Conservation (phyloP, 2,888 invertebrate species). For the Trichopria drosophilae region DNA sequence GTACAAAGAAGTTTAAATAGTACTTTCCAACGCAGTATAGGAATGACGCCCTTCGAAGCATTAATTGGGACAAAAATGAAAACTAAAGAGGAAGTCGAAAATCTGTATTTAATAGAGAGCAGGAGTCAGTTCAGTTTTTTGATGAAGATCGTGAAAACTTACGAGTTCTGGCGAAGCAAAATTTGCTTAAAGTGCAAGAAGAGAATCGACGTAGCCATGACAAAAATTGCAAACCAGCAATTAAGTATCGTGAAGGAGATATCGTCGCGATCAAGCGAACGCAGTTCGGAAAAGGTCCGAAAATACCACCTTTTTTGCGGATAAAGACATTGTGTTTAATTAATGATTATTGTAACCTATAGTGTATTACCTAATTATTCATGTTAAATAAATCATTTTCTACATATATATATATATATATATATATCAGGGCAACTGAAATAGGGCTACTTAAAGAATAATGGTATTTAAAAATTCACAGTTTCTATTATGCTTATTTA, state of each 20-base stretch:
- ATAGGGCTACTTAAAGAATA: no score
- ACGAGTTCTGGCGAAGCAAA: conserved; percentile 25
- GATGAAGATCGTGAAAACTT: conserved; percentile 27
- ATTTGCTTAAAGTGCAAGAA: conserved; percentile 34
- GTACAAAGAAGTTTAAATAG: conserved; percentile 26
- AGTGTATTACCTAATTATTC: no score
- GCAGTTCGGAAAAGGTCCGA: conserved; percentile 34
- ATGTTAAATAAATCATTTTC: no score
- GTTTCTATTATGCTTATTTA: no score
- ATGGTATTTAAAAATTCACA: no score
- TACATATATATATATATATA: no score
- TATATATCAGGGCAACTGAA: no score
- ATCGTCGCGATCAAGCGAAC: conserved; percentile 33
- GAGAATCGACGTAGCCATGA: conserved; percentile 37
- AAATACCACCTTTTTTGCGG: no score
- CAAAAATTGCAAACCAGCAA: conserved; percentile 34
- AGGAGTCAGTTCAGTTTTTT: conserved; percentile 28
- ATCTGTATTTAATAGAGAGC: conserved; percentile 10
- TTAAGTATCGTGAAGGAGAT: conserved; percentile 31
- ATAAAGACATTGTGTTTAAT: no score
- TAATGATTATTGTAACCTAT: no score
- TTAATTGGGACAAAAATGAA: background rate
- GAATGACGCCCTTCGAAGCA: conserved; percentile 17
- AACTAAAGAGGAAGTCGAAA: background rate
- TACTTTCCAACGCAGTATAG: conserved; percentile 31